phyloP scores from a whole-genome alignment of 1,140 invertebrate species.

The Bombus haemorrhoidalis region DNA sequence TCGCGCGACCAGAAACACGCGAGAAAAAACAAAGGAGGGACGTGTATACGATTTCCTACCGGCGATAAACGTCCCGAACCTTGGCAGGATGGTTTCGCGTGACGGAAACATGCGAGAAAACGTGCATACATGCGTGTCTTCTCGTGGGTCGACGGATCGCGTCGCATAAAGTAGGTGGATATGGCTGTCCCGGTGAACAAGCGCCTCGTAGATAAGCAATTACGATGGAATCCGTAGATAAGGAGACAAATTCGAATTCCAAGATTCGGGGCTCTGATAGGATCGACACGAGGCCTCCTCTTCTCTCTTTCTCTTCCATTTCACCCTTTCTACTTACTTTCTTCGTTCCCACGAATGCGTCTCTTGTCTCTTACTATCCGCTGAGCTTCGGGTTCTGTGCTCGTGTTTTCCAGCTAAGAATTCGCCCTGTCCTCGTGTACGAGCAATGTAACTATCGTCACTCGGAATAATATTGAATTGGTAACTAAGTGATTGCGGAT shows the following conservation, averaged over 20 bases:
- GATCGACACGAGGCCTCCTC: slow-evolving; percentile 66
- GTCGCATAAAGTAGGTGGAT: slow-evolving; percentile 60
- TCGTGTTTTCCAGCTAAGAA: slow-evolving; percentile 18
- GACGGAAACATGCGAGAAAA: slow-evolving; percentile 62
- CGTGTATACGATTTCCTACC: slow-evolving; percentile 56
- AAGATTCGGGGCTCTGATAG: slow-evolving; percentile 74
- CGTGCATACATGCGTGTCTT: slow-evolving; percentile 56
- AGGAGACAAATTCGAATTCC: slow-evolving; percentile 76
- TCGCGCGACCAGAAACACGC: background rate
- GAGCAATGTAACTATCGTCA: background rate
- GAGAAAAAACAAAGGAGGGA: slow-evolving; percentile 1
- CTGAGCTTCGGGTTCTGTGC: background rate
- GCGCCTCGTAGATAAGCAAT: slow-evolving; percentile 79
- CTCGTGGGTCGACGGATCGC: slow-evolving; percentile 39
- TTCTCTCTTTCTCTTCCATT: background rate
- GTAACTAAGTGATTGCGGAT: too few species aligned
- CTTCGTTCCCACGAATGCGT: background rate
- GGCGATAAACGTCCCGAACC: slow-evolving; percentile 55
- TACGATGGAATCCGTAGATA: slow-evolving; percentile 79
- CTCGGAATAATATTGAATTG: background rate
- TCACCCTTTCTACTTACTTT: background rate
- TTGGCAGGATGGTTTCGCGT: slow-evolving; percentile 44
- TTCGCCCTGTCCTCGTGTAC: background rate
- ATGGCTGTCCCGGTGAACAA: slow-evolving; percentile 57
- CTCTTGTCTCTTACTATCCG: background rate